Evolutionary conservation across 2,113 vertebrate genomes (phyloP), one percentile per base, ranked within the genome.

Genomic region (Leuciscus idus): DNA sequence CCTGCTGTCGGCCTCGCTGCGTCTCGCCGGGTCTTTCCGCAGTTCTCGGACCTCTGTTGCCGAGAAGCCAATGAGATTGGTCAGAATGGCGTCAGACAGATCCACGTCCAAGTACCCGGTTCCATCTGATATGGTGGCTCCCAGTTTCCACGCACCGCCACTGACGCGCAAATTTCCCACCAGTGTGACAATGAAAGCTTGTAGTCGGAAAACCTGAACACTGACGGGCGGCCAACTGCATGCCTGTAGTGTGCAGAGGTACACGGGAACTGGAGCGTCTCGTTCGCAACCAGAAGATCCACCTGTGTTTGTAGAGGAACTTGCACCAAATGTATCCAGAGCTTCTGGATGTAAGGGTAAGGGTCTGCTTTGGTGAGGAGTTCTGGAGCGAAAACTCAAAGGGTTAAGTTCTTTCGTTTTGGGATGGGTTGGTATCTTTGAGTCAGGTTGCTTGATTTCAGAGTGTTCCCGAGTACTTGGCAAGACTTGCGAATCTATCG

Each of bases 131-230:
- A 99, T 93, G 84, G 97, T 97, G 62, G 96, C 97, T 26, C 90
- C 93, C 80, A 99, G 76, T 84, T 92, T 89, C 98, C 98, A 99
- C 33, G 86, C 84, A 0, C 96, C 96, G 55, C 91, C 92, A 78
- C 15, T 95, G 90, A 90, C 95, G 88, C 92, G 95, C n/a, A 99
- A 95, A 89, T 95, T 99, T 88, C 97, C 96, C 79, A 95, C 90
- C 8, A 99, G 95, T n/a, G 98, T 99, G 77, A 99, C 97, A 85
- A 99, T 97, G 92, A 99, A 99, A 84, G 97, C 96, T 91, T 98
- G 98, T 66, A 97, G 87, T 86, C 93, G 91, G 74, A 97, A 93
- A 86, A 91, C 87, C 46, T 59, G 92, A 90, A 93, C 23, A n/a
- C 83, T 88, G 33, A 88, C 72, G 43, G 89, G 90, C 55, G 93